Conservation (phyloP, 2,888 invertebrate species). For the Trichacis sp. region DNA sequence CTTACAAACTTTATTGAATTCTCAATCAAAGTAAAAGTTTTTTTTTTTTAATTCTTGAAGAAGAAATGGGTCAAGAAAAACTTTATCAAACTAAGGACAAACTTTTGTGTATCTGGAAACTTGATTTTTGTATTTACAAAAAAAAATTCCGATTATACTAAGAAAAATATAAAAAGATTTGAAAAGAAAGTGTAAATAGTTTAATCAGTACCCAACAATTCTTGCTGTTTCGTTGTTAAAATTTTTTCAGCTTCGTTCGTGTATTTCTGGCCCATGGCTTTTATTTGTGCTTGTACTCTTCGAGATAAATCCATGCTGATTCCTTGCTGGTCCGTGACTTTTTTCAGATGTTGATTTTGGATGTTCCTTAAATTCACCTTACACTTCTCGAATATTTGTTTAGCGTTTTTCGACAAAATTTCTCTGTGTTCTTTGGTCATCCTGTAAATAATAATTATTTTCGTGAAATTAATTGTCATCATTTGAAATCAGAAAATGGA, state of each 20-base stretch:
- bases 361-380: conserved; percentile 82
- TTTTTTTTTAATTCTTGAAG: no score
- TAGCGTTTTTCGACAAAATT: conserved; percentile 88
- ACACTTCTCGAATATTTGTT: conserved; percentile 82
- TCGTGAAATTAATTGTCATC: neutral
- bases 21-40: no score
- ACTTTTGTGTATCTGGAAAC: no score
- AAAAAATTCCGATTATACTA: neutral
- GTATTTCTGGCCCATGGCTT: conserved; percentile 77
- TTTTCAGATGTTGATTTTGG: conserved; percentile 80
- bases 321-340: conserved; percentile 77
- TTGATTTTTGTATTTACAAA: no score
- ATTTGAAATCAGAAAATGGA: no score
- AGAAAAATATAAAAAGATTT: no score
- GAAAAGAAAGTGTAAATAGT: neutral
- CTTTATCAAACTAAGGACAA: no score
- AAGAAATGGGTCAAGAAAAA: no score
- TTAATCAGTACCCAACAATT: conserved; percentile 74
- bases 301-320: conserved; percentile 79
- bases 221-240: conserved; percentile 79
- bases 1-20: neutral
- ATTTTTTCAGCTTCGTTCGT: conserved; percentile 76
- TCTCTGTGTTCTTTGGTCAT: conserved; percentile 95
- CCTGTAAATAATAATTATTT: conserved; percentile 63
- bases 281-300: conserved; percentile 79